Percentiles rank a stretch among this genome's conserved stretches.
Evolutionary conservation across 2,888 invertebrate species (phyloP).

Genomic region (Salticus scenicus): DNA sequence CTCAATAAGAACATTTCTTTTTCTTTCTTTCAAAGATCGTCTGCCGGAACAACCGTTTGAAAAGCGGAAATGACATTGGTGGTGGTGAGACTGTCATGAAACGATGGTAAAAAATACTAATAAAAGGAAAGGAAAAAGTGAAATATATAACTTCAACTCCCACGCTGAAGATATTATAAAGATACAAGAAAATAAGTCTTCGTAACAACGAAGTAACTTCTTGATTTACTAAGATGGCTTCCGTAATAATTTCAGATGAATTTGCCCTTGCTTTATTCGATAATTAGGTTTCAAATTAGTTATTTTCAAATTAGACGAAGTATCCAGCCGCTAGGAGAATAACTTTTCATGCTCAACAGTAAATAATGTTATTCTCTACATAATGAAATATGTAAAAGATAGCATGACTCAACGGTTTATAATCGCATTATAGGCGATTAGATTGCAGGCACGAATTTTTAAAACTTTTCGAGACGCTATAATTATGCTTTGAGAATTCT

Average conservation of each 20-base stretch:
- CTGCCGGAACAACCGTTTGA: constrained; percentile 4
- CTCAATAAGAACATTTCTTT: no score
- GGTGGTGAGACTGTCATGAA: background rate
- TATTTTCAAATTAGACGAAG: background rate
- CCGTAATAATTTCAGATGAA: constrained; percentile 51
- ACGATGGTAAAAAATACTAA: background rate
- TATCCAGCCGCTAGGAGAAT: constrained; percentile 4
- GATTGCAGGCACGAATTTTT: no score
- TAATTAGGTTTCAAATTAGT: constrained; percentile 19
- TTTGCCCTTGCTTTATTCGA: constrained; percentile 31
- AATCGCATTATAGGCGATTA: background rate
- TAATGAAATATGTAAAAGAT: background rate
- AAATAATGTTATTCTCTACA: background rate
- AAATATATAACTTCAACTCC: background rate
- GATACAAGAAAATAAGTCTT: background rate
- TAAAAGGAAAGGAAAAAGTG: background rate
- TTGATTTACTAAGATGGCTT: constrained; percentile 40
- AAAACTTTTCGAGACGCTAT: no score
- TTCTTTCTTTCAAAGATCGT: background rate
- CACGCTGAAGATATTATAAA: background rate
- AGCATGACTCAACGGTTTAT: background rate
- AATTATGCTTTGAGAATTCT: no score
- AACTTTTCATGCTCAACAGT: background rate
- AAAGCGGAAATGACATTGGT: background rate
- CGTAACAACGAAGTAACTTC: background rate